Evolutionary conservation across 2,888 invertebrate genomes (phyloP).

Genomic region (Chamaedrilus cognettii): DNA sequence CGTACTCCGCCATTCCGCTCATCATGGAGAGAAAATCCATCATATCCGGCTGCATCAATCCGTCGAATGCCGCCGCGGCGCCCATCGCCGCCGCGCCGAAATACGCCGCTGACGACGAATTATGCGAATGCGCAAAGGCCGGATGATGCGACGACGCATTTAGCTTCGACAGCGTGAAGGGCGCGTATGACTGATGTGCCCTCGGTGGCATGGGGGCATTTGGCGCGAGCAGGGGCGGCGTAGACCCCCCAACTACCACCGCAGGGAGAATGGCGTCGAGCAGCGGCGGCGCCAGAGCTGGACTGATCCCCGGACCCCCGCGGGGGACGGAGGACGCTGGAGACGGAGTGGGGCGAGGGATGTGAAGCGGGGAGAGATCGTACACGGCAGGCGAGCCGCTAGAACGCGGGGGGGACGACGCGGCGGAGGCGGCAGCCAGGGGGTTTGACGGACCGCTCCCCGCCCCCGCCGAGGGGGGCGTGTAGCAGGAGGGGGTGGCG

Average conservation of each 20-base stretch:
- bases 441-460: background rate
- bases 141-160: conserved; percentile 6
- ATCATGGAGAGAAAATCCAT: conserved; percentile 15
- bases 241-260: background rate
- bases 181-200: conserved; percentile 4
- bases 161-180: background rate
- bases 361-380: conserved; percentile 19
- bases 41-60: conserved; percentile 8
- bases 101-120: background rate
- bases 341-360: conserved; percentile 22
- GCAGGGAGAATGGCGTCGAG: too few species aligned
- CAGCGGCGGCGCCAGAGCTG: conserved; percentile 8
- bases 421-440: background rate
- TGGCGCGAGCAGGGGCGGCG: conserved; percentile 1
- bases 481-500: conserved; percentile 9
- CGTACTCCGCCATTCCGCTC: conserved; percentile 12
- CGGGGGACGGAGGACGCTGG: background rate
- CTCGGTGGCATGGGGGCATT: conserved; percentile 6
- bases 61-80: background rate
- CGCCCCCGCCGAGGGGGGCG: conserved; percentile 13
- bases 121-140: background rate
- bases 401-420: conserved; percentile 20
- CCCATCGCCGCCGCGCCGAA: conserved; percentile 2
- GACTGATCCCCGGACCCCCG: conserved; percentile 15
- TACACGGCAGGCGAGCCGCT: conserved; percentile 14